These are phyloP conservation scores for Drosophila cardini DNA, from an alignment of 1,140 invertebrate genomes.

Conservation along the genomic window DNA sequence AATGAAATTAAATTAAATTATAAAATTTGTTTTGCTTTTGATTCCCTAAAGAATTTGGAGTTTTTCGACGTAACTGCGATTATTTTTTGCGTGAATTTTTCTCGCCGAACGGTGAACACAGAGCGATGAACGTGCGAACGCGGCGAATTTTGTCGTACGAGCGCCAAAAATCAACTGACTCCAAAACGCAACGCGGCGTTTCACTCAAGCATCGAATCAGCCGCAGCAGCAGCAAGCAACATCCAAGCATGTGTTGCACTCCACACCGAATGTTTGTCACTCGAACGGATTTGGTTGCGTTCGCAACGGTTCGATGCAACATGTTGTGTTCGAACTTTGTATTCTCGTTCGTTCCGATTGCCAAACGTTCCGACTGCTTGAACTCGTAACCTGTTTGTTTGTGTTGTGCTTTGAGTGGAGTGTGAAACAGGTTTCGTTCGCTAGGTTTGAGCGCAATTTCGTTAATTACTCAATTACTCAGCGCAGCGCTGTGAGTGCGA, in stretches of 20 bases:
- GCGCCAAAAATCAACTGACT: conserved; percentile 75
- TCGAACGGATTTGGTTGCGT: conserved; percentile 30
- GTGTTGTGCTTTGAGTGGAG: conserved; percentile 20
- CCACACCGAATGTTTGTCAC: conserved; percentile 37
- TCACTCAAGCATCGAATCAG: conserved; percentile 52
- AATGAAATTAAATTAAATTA: background rate
- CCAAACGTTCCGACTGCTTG: conserved; percentile 18
- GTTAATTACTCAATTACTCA: conserved; percentile 80
- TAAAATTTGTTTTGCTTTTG: background rate
- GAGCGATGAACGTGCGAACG: conserved; percentile 45
- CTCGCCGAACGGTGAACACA: conserved; percentile 41
- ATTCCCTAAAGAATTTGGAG: background rate
- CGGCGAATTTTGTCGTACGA: conserved; percentile 66
- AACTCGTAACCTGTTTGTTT: conserved; percentile 62
- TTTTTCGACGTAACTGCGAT: conserved; percentile 1
- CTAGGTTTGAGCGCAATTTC: conserved; percentile 38
- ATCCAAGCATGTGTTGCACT: conserved; percentile 16
- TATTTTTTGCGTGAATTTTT: conserved; percentile 3
- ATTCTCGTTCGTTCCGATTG: conserved; percentile 33
- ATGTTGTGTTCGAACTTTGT: conserved; percentile 8
- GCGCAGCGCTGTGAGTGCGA: conserved; percentile 11
- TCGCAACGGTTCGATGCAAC: conserved; percentile 11
- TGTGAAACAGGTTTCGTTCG: conserved; percentile 68
- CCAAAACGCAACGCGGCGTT: conserved; percentile 63
- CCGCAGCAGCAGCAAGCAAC: too few relatives aligned